These are phyloP conservation scores for Cepaea nemoralis DNA, from an alignment of 1,140 invertebrate species.

Conservation along the genomic window DNA sequence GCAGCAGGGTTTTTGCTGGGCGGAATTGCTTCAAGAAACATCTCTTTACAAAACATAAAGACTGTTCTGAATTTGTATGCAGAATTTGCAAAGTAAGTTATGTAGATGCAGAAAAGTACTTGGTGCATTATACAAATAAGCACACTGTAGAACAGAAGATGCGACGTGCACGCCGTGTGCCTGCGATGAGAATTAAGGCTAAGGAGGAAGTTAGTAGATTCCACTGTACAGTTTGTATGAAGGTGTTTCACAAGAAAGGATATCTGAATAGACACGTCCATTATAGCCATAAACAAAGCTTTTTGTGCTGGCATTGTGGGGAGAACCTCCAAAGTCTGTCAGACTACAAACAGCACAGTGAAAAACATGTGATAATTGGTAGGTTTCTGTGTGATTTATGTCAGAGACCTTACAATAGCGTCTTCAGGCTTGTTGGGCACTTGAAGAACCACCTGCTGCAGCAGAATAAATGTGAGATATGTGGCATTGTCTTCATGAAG, in stretches of 20 bases:
- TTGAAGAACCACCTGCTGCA: slow-evolving; percentile 16
- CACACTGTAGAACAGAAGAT: background rate
- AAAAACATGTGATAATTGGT: background rate
- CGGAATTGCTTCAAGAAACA: background rate
- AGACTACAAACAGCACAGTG: slow-evolving; percentile 10
- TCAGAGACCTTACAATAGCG: background rate
- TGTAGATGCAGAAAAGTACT: background rate
- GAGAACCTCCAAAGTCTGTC: background rate
- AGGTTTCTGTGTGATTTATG: background rate
- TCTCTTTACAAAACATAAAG: background rate
- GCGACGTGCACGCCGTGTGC: too few relatives aligned
- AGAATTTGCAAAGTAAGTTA: background rate
- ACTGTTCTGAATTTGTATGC: background rate
- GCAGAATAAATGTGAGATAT: slow-evolving; percentile 77
- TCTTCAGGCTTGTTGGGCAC: slow-evolving; percentile 1
- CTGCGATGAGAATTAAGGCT: background rate
- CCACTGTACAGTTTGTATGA: background rate
- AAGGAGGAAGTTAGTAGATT: background rate
- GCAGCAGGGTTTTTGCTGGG: background rate
- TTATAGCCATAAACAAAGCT: background rate
- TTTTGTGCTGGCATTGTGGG: background rate
- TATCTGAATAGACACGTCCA: background rate
- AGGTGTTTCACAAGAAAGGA: background rate
- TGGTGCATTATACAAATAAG: background rate
- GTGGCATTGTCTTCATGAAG: slow-evolving; percentile 80